Evolutionary conservation across 2,113 vertebrate species (phyloP), one percentile per base, ranked within the genome.

Genomic region (Rhipidura dahli): DNA sequence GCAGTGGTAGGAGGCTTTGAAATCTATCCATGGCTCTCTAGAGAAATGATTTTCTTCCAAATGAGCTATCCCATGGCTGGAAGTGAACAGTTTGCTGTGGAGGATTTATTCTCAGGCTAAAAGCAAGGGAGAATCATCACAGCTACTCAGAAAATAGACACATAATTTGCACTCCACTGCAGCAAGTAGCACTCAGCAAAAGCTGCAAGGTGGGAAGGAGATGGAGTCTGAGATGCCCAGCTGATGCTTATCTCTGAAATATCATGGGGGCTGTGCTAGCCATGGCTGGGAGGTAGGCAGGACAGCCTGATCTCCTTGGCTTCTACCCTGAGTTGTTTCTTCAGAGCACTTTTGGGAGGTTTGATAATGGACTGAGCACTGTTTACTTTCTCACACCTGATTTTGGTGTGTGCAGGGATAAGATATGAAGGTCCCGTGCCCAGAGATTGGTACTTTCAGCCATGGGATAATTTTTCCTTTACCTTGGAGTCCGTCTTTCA

Each of bases 11-110:
- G 23, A 87, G 90, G 60, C 79, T 56, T 78, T 97, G 94, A 94
- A 66, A 88, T 96, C 91, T 96, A 78, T 96, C 96, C 90, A 75
- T 90, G 96, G 95, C 96, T 97, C 93, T 89, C 39, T 66, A 51
- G 42, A 69, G 47, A 87, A 71, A 75, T 50, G 0, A 11, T 89
- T 93, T 93, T 51, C 54, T 66, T 97, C 45, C 68, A 44, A 77
- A 64, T 47, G 44, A 59, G 37, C 69, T 95, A 80, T 95, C 90
- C 96, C 94, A 89, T 96, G 92, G 84, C 94, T 96, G 78, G 88
- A 95, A 94, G 81, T 19, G 56, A 35, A 33, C 78, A 68, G 60
- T 26, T 66, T 39, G 26, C 37, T 39, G 37, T 39, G 37, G 26
- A 83, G 50, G 27, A 60, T 59, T 91, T 82, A 15, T 51, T 59